Evolutionary conservation across 92 coral and sea anemone genomes (phyloP).

Genomic region (Ricordea florida): DNA sequence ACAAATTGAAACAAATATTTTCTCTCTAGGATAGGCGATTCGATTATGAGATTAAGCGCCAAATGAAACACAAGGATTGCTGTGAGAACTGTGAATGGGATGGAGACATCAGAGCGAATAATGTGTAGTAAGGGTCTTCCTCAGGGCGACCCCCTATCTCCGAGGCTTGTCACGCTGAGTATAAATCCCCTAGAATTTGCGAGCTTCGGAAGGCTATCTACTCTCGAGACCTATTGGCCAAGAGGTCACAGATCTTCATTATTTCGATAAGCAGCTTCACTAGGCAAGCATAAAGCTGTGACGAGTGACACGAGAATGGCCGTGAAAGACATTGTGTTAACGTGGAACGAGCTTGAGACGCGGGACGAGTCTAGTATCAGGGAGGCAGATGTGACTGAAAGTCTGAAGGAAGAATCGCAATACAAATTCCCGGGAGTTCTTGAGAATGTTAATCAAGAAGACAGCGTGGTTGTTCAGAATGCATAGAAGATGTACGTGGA

Average conservation of each 20-base stretch:
- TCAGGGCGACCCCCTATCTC: too few relatives aligned
- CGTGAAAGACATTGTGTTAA: slow-evolving; percentile 47
- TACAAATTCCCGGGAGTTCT: slow-evolving; percentile 42
- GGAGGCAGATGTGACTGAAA: slow-evolving; percentile 10
- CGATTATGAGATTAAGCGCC: neutral
- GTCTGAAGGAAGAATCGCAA: slow-evolving; percentile 5
- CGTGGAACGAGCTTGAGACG: slow-evolving; percentile 57
- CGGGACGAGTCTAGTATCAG: slow-evolving; percentile 16
- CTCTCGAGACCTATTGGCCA: neutral
- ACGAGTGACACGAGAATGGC: slow-evolving; percentile 1
- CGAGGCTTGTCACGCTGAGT: too few relatives aligned
- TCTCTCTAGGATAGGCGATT: neutral
- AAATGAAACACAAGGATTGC: neutral
- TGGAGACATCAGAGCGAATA: neutral
- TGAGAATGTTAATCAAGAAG: slow-evolving; percentile 24
- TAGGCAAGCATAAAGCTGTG: slow-evolving; percentile 21
- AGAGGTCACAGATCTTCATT: slow-evolving; percentile 40
- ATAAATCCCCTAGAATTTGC: neutral
- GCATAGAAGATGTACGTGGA: slow-evolving; percentile 13
- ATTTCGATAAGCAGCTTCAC: slow-evolving; percentile 44
- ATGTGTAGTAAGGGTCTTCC: neutral
- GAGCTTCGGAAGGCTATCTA: neutral
- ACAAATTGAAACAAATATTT: too few relatives aligned
- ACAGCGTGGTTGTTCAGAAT: slow-evolving; percentile 5
- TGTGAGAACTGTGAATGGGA: neutral